Conservation (phyloP, 2,113 vertebrate species). For the Toxotes chatareus region DNA sequence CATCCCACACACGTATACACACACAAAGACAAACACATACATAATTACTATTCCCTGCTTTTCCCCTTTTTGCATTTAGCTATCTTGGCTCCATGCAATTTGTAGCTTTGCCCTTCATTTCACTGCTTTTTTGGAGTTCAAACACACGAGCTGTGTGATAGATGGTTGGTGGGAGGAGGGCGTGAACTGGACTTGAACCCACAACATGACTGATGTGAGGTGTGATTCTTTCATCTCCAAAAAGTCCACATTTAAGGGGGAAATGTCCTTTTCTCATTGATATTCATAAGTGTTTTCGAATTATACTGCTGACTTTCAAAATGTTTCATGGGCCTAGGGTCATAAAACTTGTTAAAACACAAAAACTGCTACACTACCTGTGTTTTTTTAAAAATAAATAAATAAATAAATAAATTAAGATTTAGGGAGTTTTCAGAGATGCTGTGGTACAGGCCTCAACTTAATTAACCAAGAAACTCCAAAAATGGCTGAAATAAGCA, state of each 20-base stretch:
- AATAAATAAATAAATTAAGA: not conserved
- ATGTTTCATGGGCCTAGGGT: constrained; percentile 11
- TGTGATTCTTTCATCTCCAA: constrained; percentile 29
- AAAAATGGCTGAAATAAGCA: no score
- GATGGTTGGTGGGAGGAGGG: constrained; percentile 9
- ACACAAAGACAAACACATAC: constrained; percentile 11
- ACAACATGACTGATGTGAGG: constrained; percentile 22
- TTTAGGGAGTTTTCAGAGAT: not conserved
- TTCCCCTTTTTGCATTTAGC: constrained; percentile 29
- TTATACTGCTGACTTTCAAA: constrained; percentile 25
- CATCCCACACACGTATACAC: constrained; percentile 25
- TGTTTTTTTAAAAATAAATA: not conserved
- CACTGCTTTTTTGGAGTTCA: constrained; percentile 27
- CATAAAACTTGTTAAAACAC: constrained; percentile 19
- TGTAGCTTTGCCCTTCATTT: constrained; percentile 6
- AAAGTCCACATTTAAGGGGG: not conserved
- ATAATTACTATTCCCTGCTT: constrained; percentile 47
- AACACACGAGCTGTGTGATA: constrained; percentile 19
- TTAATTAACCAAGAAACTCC: not conserved
- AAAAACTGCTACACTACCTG: not conserved
- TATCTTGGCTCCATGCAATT: constrained; percentile 19
- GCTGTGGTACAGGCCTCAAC: not conserved
- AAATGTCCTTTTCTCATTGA: constrained; percentile 7
- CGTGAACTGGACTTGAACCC: constrained; percentile 32
- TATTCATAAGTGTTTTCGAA: constrained; percentile 34